Conservation (phyloP, 1,140 invertebrate genomes). For the Drosophila pseudoobscura region DNA sequence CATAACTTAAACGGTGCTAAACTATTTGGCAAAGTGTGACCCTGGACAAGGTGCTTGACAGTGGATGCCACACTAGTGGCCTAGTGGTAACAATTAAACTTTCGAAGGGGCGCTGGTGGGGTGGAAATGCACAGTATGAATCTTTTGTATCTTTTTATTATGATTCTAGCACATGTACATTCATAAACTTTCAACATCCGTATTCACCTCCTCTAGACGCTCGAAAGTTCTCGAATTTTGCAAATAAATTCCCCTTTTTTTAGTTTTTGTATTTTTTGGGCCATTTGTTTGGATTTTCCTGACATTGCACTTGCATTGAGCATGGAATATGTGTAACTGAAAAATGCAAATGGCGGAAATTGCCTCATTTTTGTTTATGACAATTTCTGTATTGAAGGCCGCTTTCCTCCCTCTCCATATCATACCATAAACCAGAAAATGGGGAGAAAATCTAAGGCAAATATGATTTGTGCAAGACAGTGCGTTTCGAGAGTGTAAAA, state of each 20-base stretch:
- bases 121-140: constrained; percentile 12
- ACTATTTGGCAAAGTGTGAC: constrained; percentile 65
- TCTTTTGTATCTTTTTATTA: constrained; percentile 50
- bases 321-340: constrained; percentile 30
- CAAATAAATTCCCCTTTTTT: constrained; percentile 63
- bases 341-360: constrained; percentile 41
- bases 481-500: neutral
- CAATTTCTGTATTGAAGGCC: constrained; percentile 35
- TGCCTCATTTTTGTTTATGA: constrained; percentile 47
- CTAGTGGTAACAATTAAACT: constrained; percentile 35
- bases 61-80: constrained; percentile 9
- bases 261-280: constrained; percentile 6
- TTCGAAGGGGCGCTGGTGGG: neutral
- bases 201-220: too few relatives aligned
- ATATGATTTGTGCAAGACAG: constrained; percentile 19
- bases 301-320: constrained; percentile 65
- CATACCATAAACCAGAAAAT: neutral
- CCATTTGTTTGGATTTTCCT: constrained; percentile 46
- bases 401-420: neutral
- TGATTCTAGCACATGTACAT: constrained; percentile 72
- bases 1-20: constrained; percentile 59
- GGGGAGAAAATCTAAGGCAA: neutral
- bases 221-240: constrained; percentile 5
- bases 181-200: constrained; percentile 48
- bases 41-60: constrained; percentile 74